phyloP scores from a whole-genome alignment of 2,888 invertebrate species.

The Acrobasis consociella region DNA sequence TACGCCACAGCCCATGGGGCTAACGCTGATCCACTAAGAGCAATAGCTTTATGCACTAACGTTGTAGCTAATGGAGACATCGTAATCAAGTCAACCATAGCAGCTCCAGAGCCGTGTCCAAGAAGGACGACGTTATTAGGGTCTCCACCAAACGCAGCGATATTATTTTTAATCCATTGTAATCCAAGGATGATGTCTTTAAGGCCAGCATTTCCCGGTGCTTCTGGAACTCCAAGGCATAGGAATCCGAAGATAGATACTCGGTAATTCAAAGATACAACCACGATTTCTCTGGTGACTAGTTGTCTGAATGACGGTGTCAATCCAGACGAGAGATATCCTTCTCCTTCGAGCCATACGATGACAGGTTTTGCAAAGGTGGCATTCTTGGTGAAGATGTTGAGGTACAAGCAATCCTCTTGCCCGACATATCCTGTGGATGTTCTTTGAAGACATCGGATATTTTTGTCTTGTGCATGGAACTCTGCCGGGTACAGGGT shows the following conservation, averaged over 20 bases:
- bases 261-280: slow-evolving; percentile 86
- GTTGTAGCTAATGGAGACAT: slow-evolving; percentile 53
- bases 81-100: slow-evolving; percentile 72
- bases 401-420: slow-evolving; percentile 68
- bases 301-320: slow-evolving; percentile 79
- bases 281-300: slow-evolving; percentile 85
- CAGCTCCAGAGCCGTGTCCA: slow-evolving; percentile 91
- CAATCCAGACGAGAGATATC: slow-evolving; percentile 44
- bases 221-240: slow-evolving; percentile 80
- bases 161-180: slow-evolving; percentile 88
- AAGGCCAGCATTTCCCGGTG: slow-evolving; percentile 92
- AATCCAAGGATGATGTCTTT: slow-evolving; percentile 92
- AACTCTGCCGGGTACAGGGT: slow-evolving; percentile 43
- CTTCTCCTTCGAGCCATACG: slow-evolving; percentile 68
- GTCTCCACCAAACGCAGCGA: slow-evolving; percentile 89
- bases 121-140: slow-evolving; percentile 88
- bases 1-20: slow-evolving; percentile 73
- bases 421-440: slow-evolving; percentile 57
- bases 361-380: slow-evolving; percentile 61
- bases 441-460: slow-evolving; percentile 58
- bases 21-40: slow-evolving; percentile 65
- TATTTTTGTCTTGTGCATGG: slow-evolving; percentile 40
- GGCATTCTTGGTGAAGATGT: slow-evolving; percentile 56
- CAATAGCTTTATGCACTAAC: slow-evolving; percentile 66
- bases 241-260: slow-evolving; percentile 90